phyloP scores from a whole-genome alignment of 1,140 invertebrate genomes.

The Uloborus diversus region DNA sequence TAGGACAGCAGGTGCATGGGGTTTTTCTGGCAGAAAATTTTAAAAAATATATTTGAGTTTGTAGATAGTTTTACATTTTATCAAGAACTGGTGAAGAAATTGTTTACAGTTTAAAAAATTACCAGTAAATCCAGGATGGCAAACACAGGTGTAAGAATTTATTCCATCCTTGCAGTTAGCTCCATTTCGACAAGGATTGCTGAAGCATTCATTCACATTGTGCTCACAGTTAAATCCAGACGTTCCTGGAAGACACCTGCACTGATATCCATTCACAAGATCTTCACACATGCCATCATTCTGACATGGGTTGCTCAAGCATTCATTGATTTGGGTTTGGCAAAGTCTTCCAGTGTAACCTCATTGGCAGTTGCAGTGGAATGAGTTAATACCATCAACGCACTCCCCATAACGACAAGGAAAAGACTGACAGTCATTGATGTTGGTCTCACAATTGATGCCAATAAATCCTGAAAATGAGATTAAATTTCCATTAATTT shows the following conservation, averaged over 20 bases:
- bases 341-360: slow-evolving; percentile 88
- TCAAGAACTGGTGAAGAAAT: background rate
- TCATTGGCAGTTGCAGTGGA: slow-evolving; percentile 85
- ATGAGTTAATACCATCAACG: slow-evolving; percentile 78
- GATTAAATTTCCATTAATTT: too few relatives aligned
- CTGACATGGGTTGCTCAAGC: slow-evolving; percentile 71
- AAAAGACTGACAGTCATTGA: slow-evolving; percentile 84
- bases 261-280: slow-evolving; percentile 73
- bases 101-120: slow-evolving; percentile 48
- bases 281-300: slow-evolving; percentile 76
- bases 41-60: too few relatives aligned
- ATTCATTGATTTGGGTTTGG: slow-evolving; percentile 92
- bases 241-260: slow-evolving; percentile 80
- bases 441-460: slow-evolving; percentile 79
- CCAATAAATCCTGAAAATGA: slow-evolving; percentile 80
- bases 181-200: slow-evolving; percentile 84
- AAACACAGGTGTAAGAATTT: slow-evolving; percentile 94
- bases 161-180: slow-evolving; percentile 91
- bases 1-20: too few relatives aligned
- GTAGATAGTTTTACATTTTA: too few relatives aligned
- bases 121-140: slow-evolving; percentile 82
- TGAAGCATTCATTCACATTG: slow-evolving; percentile 86
- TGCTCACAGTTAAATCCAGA: slow-evolving; percentile 79
- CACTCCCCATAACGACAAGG: slow-evolving; percentile 86
- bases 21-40: too few relatives aligned